Evolutionary conservation across 2,113 vertebrate species (phyloP).

Genomic region (Stigmatopora argus): DNA sequence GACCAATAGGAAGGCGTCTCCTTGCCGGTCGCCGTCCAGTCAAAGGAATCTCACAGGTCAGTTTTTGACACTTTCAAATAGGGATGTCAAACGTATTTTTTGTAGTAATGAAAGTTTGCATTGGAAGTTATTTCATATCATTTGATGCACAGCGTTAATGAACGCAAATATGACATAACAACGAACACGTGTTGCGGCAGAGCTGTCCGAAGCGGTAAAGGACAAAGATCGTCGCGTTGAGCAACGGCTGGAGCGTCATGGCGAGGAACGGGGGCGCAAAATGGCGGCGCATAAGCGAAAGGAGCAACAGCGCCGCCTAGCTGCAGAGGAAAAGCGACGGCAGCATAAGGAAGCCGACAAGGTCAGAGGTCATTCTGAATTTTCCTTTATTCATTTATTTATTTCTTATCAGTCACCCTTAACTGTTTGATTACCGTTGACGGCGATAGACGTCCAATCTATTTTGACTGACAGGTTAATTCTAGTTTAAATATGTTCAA

Average conservation of each 20-base stretch:
- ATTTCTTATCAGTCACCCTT: neutral
- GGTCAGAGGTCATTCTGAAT: constrained; percentile 65
- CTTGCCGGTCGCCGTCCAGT: constrained; percentile 37
- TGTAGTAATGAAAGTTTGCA: too few relatives aligned
- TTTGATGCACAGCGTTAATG: neutral
- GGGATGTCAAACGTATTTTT: too few relatives aligned
- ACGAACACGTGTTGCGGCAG: constrained; percentile 46
- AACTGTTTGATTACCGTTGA: too few relatives aligned
- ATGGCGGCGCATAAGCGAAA: constrained; percentile 82
- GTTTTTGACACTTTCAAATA: neutral
- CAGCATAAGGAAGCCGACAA: constrained; percentile 82
- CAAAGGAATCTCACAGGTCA: constrained; percentile 51
- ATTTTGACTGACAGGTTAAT: too few relatives aligned
- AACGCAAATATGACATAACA: neutral
- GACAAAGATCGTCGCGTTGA: constrained; percentile 82
- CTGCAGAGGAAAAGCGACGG: constrained; percentile 82
- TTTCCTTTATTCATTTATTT: neutral
- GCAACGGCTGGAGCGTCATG: constrained; percentile 81
- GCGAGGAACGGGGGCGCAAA: constrained; percentile 81
- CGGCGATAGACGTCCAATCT: too few relatives aligned
- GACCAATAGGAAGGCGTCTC: constrained; percentile 40
- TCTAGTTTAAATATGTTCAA: too few relatives aligned
- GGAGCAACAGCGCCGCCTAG: constrained; percentile 79
- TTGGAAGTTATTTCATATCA: too few relatives aligned
- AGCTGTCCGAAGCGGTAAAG: constrained; percentile 74